Percentiles rank a stretch among this genome's conserved stretches.
These are phyloP conservation scores for Sternotherus odoratus DNA, from an alignment of 2,797 vertebrate genomes.

Conservation along the genomic window DNA sequence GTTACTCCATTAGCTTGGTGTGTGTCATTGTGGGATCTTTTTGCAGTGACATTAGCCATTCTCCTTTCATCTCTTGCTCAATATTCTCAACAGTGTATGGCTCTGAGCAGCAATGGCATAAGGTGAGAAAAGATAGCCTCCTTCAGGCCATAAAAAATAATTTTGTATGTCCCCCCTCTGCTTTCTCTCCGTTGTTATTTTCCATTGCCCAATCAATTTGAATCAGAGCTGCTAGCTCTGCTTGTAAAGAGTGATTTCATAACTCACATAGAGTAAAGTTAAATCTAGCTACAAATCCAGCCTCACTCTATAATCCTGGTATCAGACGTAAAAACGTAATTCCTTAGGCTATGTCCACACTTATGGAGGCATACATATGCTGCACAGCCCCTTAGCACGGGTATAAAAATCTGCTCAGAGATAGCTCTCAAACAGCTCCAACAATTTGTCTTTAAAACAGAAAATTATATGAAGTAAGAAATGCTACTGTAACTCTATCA, in stretches of 20 bases:
- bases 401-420: conserved; percentile 15
- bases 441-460: background rate
- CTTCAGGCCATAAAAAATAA: background rate
- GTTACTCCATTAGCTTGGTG: background rate
- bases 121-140: conserved; percentile 3
- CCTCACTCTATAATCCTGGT: background rate
- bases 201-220: background rate
- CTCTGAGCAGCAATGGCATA: background rate
- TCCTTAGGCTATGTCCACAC: background rate
- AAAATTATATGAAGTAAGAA: conserved; percentile 14
- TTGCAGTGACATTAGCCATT: fast-evolving
- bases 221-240: background rate
- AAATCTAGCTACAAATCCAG: conserved; percentile 29
- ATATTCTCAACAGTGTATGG: background rate
- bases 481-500: background rate
- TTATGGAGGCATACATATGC: background rate
- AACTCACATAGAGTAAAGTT: background rate
- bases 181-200: background rate
- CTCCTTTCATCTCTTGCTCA: background rate
- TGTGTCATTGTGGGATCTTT: background rate
- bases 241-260: background rate
- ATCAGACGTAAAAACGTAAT: background rate
- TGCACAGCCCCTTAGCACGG: background rate
- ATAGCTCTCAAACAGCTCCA: background rate
- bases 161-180: background rate